Base-by-base conservation (phyloP, 2,888 invertebrate genomes). In the Uloborus plumipes region DNA sequence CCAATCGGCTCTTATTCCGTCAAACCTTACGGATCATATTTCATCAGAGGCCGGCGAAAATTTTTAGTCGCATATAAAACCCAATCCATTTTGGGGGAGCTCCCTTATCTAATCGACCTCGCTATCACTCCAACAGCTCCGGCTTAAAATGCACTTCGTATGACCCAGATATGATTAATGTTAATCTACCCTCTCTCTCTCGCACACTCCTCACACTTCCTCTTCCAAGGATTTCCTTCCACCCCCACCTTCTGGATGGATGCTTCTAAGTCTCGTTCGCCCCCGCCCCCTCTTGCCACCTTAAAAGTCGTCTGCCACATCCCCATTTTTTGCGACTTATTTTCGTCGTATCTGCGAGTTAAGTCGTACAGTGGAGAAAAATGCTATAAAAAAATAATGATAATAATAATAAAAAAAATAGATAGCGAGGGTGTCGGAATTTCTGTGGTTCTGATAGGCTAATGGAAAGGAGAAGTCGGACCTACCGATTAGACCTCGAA, bases 161-260 rank as follows among this genome's bases (percentile, higher is more conserved):
- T 83, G 83, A 83, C 83, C 83, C 74, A 73, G 83, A 83, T 83
- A 83, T 83, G 83, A 83, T 83, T 83, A 83, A 83, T 83, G 83
- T 83, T 83, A 83, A 83, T 83, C 83, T 83, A 71, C 70, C 22
- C 51, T 70, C 55, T 50, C n/a, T n/a, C 39, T 50, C n/a, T n/a
- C 39, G 64, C 39, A 55, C 70, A 26, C 58, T 58, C 22, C 67
- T 67, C 53, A 22, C 53, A 49, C 20, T 22, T 20, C n/a, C 16
- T 64, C 49, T 16, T 39, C 39, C 39, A 39, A 39, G 39, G 39
- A 39, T 39, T 39, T 39, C 39, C 39, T 39, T 39, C 39, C 39
- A 39, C 39, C 39, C 39, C 39, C 39, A 39, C 39, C 39, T 39
- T 39, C 39, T 39, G 39, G 39, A 39, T 39, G 39, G 39, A 39